Evolutionary conservation across 1,140 invertebrate genomes (phyloP), one percentile per base, ranked within the genome.

Genomic region (Listronotus oregonensis): DNA sequence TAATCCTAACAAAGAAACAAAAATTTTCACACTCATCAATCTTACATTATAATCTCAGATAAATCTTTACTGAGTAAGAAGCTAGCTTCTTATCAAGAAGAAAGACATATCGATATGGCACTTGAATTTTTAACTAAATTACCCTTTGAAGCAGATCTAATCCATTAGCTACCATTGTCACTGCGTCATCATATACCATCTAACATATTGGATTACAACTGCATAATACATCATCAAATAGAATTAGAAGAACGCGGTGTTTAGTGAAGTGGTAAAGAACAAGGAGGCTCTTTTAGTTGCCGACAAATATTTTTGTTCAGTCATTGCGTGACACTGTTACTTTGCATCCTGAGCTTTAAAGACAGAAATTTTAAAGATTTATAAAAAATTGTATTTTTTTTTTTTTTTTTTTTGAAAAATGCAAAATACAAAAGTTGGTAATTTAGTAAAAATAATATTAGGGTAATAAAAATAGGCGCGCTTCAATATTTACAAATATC

Each of bases 141-240:
- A 66, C 15, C 49, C 43, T 55, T 66, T 55, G 52, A 61, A 56
- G 21, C 57, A 58, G 57, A 27, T 40, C 56, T 66, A 66, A 66
- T 66, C 64, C 64, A 66, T 66, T 66, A 66, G 64, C 40, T 43
- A 60, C 64, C 43, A 66, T 66, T 66, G 64, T 66, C 64, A 66
- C 57, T 54, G 57, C 64, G 64, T 66, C 64, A 66, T 66, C 64
- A 43, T 66, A 60, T 55, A 64, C 54, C 47, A 21, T 50, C 43
- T 49, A 52, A 27, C 44, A 65, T 65, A 60, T 66, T 66, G 58
- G 64, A 66, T 66, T 66, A 60, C 51, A 51, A 66, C 57, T 39
- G 31, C 31, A 61, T 66, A 60, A 66, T 66, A 66, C 64, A 66
- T 66, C 64, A 66, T 66, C 64, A 66, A 59, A 60, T 40, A 49